Evolutionary conservation across 2,113 vertebrate species (phyloP), one percentile per base, ranked within the genome.

Genomic region (Camelus bactrianus): DNA sequence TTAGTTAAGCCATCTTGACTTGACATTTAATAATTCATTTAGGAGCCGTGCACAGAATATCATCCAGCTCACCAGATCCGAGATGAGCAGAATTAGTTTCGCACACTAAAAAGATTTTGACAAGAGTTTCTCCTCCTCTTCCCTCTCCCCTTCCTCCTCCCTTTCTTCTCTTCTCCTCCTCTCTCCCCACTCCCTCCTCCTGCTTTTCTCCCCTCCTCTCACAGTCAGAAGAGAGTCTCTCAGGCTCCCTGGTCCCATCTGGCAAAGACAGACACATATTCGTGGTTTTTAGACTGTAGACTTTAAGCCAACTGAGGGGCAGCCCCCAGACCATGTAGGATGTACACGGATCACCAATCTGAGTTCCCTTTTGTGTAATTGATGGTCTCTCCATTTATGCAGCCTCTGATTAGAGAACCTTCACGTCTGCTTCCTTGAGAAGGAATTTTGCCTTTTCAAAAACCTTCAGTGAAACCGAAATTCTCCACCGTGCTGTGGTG

Each of bases 1-100:
- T 98, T 98, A 97, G 92, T 97, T 97, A 95, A 93, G 79, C 86
- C 94, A 95, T 81, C 84, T 98, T 42, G 15, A 95, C 90, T 97
- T 97, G 94, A 97, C 97, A 93, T 92, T 96, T 93, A 97, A 97
- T 98, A 97, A 97, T 98, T 67, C 35, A 90, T 95, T 98, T 98
- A 97, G 85, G 42, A 91, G 82, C 50, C 2, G 60, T 81, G 97
- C 30, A 24, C 95, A 85, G 77, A 96, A 96, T 97, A 93, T 96
- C 87, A 96, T 64, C 64, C 72, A 97, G 54, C 72, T 97, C 89
- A 89, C 95, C 64, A 95, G 84, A 96, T 93, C 82, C 65, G 24
- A 88, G 69, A 79, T 93, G 76, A 95, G 89, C 91, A 89, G 88
- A 67, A 70, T 79, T 90, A 89, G 79, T 96, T 96, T 96, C 89